Percentiles rank a stretch among this genome's conserved stretches.
These are phyloP conservation scores for Darevskia mixta DNA, from an alignment of 2,797 vertebrate species.

Conservation along the genomic window DNA sequence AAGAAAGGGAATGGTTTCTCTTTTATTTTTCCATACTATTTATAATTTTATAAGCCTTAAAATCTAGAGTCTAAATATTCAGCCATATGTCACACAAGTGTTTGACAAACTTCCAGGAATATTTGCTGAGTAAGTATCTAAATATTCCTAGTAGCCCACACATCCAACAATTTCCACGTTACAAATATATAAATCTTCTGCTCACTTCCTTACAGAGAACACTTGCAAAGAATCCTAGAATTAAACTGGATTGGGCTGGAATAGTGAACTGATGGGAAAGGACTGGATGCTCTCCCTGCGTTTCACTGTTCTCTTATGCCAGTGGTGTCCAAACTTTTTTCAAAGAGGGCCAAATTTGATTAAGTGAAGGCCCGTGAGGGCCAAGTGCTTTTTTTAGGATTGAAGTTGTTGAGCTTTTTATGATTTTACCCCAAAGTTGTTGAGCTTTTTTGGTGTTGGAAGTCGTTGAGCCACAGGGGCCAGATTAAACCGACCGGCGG, in stretches of 20 bases:
- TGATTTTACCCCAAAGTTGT: too few species aligned
- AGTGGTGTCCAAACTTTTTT: too few species aligned
- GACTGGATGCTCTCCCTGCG: not conserved
- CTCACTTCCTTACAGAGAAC: not conserved
- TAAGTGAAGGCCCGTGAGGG: too few species aligned
- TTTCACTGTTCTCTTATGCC: not conserved
- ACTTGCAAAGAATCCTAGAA: not conserved
- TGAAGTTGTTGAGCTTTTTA: too few species aligned
- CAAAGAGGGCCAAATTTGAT: too few species aligned
- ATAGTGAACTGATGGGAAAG: too few species aligned
- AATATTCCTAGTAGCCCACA: not conserved
- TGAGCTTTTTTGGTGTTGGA: too few species aligned
- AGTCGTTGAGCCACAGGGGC: too few species aligned
- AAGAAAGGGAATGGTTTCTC: not conserved
- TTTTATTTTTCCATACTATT: too few species aligned
- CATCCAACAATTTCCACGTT: not conserved
- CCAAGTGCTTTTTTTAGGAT: too few species aligned
- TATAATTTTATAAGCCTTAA: not conserved
- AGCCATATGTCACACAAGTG: not conserved
- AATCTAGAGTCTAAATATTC: not conserved
- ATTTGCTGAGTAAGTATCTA: not conserved
- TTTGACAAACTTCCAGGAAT: not conserved
- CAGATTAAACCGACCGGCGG: too few species aligned
- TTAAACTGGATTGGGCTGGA: not conserved
- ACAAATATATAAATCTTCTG: not conserved